Evolutionary conservation across 2,113 vertebrate species (phyloP).

Genomic region (Genyomyrus donnyi): DNA sequence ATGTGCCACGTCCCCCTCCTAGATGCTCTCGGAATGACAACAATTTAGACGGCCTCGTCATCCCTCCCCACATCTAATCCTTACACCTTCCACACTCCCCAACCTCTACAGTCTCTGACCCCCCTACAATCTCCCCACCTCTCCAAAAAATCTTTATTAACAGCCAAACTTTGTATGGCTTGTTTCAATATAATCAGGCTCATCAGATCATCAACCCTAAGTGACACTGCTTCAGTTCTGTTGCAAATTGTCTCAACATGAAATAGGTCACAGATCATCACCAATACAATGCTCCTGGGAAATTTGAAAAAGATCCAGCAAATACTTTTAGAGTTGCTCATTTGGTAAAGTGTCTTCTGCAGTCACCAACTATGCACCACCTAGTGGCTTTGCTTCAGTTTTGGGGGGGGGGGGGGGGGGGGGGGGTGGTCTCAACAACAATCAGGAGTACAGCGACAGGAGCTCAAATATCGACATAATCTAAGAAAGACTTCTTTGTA

Average conservation of each 20-base stretch:
- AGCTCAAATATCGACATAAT: too few species aligned
- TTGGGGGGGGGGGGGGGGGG: too few species aligned
- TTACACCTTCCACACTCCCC: neutral
- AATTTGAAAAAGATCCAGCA: neutral
- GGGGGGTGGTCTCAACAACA: too few species aligned
- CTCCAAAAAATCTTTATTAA: neutral
- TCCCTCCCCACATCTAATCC: neutral
- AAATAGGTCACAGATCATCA: neutral
- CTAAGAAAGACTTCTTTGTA: too few species aligned
- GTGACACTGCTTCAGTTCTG: neutral
- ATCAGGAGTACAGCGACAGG: too few species aligned
- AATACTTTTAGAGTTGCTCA: neutral
- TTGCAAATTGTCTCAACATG: neutral
- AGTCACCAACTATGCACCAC: neutral
- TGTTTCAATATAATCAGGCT: neutral
- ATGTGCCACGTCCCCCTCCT: neutral
- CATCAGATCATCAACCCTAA: neutral
- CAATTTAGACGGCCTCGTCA: neutral
- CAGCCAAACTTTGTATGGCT: neutral
- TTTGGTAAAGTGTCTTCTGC: neutral
- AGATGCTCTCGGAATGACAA: neutral
- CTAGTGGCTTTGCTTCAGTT: neutral
- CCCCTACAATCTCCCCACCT: neutral
- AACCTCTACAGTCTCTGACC: neutral
- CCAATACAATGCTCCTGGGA: neutral